phyloP scores from a whole-genome alignment of 2,113 vertebrate species.

The Cathartes aura region DNA sequence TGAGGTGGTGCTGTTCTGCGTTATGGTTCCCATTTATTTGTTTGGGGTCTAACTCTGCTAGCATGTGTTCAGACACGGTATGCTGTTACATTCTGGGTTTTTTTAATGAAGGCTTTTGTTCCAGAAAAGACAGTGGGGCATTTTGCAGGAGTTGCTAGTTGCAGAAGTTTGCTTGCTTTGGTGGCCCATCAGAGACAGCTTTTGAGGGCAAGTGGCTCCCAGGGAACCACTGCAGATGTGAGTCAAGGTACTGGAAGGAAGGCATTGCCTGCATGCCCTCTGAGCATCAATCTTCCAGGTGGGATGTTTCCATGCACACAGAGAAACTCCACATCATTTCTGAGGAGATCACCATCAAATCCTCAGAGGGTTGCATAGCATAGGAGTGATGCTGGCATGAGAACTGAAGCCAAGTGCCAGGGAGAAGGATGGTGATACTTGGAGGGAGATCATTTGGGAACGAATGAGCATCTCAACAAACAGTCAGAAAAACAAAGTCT shows the following conservation, averaged over 20 bases:
- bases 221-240: not conserved
- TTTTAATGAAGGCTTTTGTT: not conserved
- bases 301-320: not conserved
- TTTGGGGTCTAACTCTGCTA: not conserved
- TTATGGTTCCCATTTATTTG: not conserved
- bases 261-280: not conserved
- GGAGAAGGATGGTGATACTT: not conserved
- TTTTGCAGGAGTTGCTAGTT: not conserved
- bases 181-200: not conserved
- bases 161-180: not conserved
- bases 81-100: not conserved
- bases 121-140: not conserved
- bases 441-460: not conserved
- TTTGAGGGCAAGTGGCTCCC: not conserved
- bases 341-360: not conserved
- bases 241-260: not conserved
- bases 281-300: not conserved
- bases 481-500: not conserved
- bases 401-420: not conserved
- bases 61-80: not conserved
- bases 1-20: not conserved
- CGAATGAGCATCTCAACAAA: not conserved
- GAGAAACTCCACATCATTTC: not conserved
- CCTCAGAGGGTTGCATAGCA: not conserved
- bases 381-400: not conserved